Evolutionary conservation across 1,140 invertebrate genomes (phyloP), one percentile per base, ranked within the genome.

Genomic region (Trypoxylus dichotomus): DNA sequence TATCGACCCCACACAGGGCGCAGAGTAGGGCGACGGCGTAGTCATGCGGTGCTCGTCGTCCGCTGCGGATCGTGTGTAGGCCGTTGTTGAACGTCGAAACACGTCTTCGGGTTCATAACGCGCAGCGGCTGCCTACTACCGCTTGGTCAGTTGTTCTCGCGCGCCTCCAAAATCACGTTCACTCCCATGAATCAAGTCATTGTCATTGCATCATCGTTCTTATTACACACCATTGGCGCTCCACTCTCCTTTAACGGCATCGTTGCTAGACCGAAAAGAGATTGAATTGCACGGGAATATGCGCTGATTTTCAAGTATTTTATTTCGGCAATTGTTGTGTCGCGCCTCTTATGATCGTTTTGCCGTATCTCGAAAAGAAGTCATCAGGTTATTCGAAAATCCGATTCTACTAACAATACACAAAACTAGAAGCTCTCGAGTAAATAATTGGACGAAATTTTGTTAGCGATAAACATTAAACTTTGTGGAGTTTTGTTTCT

Each of bases 1-100:
- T 79, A 79, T 79, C 78, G 78, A 79, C 78, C 78, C 76, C 60
- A 63, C 25, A 73, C 29, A 42, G 71, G 71, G 71, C 71, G 71
- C 71, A 32, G 71, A 73, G 71, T 32, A 42, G 29, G 71, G 71
- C 71, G 71, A 37, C 71, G 37, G 37, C 71, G 71, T 73, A 73
- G 71, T 73, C 71, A 73, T 73, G 71, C 71, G 37, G 71, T 73
- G 71, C 71, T 73, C 37, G 27, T 25, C 71, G 71, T 42, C 29
- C 71, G 37, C 71, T 73, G 37, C 71, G 37, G 71, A 63, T 63
- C 60, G 60, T 63, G 60, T 63, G 60, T 63, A 63, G 60, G 60
- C 19, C 19, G 60, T 63, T 25, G 60, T 47, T 47, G 10, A 21
- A 25, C 60, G 60, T 63, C 60, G 60, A 63, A 47, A 47, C n/a